These are phyloP conservation scores for Nebria ingens DNA, from an alignment of 1,140 invertebrate genomes.

Conservation along the genomic window DNA sequence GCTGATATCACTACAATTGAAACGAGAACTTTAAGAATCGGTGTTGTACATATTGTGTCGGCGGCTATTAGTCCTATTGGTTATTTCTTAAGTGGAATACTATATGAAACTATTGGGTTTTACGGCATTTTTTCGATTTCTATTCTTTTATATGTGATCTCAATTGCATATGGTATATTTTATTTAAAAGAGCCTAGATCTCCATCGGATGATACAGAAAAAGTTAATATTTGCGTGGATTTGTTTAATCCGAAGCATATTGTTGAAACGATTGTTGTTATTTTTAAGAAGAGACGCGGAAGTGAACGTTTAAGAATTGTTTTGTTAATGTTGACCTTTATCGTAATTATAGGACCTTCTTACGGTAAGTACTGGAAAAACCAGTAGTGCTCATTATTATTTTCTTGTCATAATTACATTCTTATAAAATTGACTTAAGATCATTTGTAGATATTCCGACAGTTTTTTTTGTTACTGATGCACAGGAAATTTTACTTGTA, in stretches of 20 bases:
- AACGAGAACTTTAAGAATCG: conserved; percentile 42
- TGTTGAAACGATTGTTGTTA: conserved; percentile 27
- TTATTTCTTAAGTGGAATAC: conserved; percentile 23
- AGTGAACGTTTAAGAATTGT: conserved; percentile 24
- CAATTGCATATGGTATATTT: conserved; percentile 26
- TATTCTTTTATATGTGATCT: conserved; percentile 20
- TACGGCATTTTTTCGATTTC: conserved; percentile 24
- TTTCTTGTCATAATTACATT: neutral
- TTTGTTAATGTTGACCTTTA: conserved; percentile 19
- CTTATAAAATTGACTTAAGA: neutral
- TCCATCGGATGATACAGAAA: conserved; percentile 10
- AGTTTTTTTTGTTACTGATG: conserved; percentile 12
- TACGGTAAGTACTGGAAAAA: neutral
- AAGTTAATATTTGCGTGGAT: conserved; percentile 23
- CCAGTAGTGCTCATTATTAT: neutral
- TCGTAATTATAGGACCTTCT: conserved; percentile 2
- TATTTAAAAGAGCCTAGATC: conserved; percentile 28
- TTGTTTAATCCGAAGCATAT: conserved; percentile 30
- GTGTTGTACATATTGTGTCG: conserved; percentile 42
- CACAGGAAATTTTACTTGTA: too few relatives aligned
- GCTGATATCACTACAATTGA: conserved; percentile 43
- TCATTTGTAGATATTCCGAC: conserved; percentile 5
- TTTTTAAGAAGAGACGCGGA: conserved; percentile 21
- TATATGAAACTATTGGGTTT: conserved; percentile 26
- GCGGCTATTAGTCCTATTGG: conserved; percentile 25